phyloP scores from a whole-genome alignment of 2,113 vertebrate genomes.

The Perca fluviatilis region DNA sequence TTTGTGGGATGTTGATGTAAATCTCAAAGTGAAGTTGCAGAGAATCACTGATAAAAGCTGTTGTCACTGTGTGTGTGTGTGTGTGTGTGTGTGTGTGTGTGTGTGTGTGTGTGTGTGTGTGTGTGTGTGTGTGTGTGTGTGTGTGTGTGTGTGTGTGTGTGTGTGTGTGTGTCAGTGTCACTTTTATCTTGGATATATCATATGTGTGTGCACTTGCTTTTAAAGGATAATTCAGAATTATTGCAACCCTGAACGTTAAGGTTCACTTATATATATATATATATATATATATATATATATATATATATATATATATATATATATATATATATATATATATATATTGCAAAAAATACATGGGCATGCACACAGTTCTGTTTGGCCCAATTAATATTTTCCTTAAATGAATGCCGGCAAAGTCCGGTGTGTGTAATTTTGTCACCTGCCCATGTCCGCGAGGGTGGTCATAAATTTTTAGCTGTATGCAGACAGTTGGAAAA shows the following conservation, averaged over 20 bases:
- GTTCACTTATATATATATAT: too few relatives aligned
- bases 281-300: too few relatives aligned
- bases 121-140: background rate
- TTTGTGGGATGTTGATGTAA: constrained; percentile 24
- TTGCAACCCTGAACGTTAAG: background rate
- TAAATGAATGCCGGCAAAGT: background rate
- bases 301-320: too few relatives aligned
- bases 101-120: background rate
- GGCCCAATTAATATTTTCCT: background rate
- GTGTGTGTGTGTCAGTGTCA: background rate
- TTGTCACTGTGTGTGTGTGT: background rate
- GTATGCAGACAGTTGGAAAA: background rate
- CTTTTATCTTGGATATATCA: constrained; percentile 7
- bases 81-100: background rate
- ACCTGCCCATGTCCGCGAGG: background rate
- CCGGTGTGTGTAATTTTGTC: background rate
- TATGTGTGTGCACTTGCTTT: background rate
- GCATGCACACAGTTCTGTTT: background rate
- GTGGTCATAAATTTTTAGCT: background rate
- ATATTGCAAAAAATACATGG: background rate
- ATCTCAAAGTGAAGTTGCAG: constrained; percentile 20
- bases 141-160: background rate
- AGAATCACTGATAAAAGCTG: constrained; percentile 12
- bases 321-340: too few relatives aligned
- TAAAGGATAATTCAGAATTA: background rate